phyloP scores from a whole-genome alignment of 2,113 vertebrate species.

The Peromyscus leucopus region DNA sequence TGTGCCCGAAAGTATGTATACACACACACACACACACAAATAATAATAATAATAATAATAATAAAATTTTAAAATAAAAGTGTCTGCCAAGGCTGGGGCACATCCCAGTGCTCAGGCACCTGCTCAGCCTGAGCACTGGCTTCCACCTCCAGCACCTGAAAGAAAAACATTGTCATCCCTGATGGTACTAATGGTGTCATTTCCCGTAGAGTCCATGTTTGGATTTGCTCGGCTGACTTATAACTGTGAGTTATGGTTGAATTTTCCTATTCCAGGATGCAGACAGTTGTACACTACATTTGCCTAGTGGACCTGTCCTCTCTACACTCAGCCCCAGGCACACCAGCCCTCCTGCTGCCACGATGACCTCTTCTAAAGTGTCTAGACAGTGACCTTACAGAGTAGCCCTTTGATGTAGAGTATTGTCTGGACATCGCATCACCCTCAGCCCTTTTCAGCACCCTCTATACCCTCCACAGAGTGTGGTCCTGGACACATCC shows the following conservation, averaged over 20 bases:
- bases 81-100: neutral
- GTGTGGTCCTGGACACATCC: neutral
- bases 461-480: neutral
- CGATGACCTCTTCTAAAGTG: neutral
- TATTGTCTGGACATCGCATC: neutral
- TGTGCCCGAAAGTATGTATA: too few species aligned
- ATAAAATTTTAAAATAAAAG: neutral
- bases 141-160: neutral
- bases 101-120: neutral
- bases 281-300: neutral
- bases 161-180: neutral
- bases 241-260: neutral
- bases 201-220: neutral
- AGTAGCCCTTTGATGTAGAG: neutral
- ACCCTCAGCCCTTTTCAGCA: neutral
- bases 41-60: neutral
- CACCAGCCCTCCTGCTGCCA: neutral
- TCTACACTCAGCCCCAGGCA: neutral
- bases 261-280: neutral
- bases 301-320: neutral
- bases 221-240: slow-evolving; percentile 4
- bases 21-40: neutral
- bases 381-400: slow-evolving; percentile 16
- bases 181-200: neutral
- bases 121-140: neutral